A percentile compares a stretch with the other conserved stretches of the same genome.
Evolutionary conservation across 2,888 invertebrate species (phyloP).

Genomic region (Dichetophora obliterata): DNA sequence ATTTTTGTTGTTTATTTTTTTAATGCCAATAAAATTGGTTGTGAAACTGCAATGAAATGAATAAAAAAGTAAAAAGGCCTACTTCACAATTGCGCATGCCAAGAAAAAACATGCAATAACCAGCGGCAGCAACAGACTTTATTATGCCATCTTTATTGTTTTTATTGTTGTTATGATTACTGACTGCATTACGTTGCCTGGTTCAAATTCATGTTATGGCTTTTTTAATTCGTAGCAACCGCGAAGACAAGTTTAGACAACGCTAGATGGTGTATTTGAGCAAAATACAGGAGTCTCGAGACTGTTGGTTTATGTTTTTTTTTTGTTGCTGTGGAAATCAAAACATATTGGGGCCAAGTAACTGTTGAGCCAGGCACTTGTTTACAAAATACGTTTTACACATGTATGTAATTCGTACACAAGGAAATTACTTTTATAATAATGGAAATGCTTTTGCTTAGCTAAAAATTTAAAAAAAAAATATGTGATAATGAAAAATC

Average conservation of each 20-base stretch:
- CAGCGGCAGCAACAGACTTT: neutral
- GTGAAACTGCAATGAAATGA: neutral
- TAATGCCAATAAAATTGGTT: no score
- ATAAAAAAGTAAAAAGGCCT: neutral
- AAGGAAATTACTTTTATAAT: neutral
- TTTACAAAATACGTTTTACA: neutral
- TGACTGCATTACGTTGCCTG: conserved; percentile 4
- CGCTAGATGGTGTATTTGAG: neutral
- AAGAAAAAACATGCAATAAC: neutral
- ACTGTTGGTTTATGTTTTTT: neutral
- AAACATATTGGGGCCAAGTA: neutral
- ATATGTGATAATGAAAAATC: neutral
- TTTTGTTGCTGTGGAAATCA: neutral
- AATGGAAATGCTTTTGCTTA: neutral
- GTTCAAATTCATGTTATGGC: conserved; percentile 1
- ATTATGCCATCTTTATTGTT: neutral
- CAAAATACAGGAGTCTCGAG: neutral
- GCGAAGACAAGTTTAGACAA: neutral
- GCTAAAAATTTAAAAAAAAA: no score
- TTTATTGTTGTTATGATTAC: neutral
- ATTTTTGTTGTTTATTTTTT: neutral
- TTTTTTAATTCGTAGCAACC: neutral
- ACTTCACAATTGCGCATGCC: neutral
- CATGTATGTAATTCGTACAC: neutral
- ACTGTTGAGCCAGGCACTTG: neutral